Evolutionary conservation across 2,888 invertebrate genomes (phyloP).

Genomic region (Allacma fusca): DNA sequence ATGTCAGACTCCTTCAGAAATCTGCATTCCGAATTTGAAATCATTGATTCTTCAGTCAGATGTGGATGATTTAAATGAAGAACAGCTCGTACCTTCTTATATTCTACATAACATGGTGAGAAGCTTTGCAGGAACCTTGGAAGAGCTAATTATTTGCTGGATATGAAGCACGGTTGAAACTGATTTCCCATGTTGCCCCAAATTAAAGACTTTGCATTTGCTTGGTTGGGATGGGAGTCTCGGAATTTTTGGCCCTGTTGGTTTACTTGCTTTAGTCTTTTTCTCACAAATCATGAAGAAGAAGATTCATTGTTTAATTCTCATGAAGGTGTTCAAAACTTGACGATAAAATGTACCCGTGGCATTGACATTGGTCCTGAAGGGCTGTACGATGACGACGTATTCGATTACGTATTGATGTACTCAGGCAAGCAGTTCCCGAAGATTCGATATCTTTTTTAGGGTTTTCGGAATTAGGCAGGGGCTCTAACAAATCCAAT

Average conservation of each 20-base stretch:
- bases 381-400: constrained; percentile 24
- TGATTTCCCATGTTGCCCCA: constrained; percentile 29
- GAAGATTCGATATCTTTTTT: not conserved
- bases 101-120: constrained; percentile 14
- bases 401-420: constrained; percentile 29
- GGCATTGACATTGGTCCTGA: constrained; percentile 24
- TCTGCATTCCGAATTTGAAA: constrained; percentile 17
- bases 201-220: constrained; percentile 9
- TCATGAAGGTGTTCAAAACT: constrained; percentile 24
- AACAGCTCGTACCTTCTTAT: constrained; percentile 4
- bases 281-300: constrained; percentile 24
- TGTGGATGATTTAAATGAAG: not conserved
- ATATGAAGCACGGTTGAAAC: constrained; percentile 22
- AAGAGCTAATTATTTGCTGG: constrained; percentile 33
- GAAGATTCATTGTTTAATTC: constrained; percentile 33
- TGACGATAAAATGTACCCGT: constrained; percentile 17
- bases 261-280: constrained; percentile 14
- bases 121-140: not conserved
- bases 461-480: no score
- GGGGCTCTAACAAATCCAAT: no score
- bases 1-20: not conserved
- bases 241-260: constrained; percentile 14
- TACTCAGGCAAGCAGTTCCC: constrained; percentile 33
- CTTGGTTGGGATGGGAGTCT: constrained; percentile 37
- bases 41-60: constrained; percentile 24